These are phyloP conservation scores for Caenorhabditis imperialis DNA, from an alignment of 2,888 invertebrate genomes.

Conservation along the genomic window DNA sequence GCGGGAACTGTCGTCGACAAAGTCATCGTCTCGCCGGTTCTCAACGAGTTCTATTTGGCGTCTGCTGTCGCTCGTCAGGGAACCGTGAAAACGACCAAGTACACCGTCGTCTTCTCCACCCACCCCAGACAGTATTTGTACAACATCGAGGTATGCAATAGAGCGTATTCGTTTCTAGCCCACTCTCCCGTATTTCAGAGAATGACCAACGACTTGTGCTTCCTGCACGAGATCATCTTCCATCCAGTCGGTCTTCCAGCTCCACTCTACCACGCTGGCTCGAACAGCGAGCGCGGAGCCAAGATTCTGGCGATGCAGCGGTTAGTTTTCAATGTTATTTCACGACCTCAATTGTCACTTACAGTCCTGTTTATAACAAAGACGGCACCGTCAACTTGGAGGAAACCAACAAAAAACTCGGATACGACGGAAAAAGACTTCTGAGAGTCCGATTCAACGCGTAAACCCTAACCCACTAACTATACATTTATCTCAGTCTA, in stretches of 20 bases:
- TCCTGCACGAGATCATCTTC: constrained; percentile 48
- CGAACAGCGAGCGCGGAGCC: constrained; percentile 38
- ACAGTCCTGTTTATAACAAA: too few species aligned
- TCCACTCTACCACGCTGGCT: constrained; percentile 46
- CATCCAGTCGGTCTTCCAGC: constrained; percentile 35
- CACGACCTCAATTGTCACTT: too few species aligned
- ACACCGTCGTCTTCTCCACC: constrained; percentile 25
- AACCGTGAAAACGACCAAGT: constrained; percentile 50
- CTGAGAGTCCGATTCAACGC: too few species aligned
- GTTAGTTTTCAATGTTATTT: neutral
- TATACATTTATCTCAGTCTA: too few species aligned
- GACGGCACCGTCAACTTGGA: too few species aligned
- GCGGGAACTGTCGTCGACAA: constrained; percentile 56
- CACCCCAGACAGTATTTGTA: neutral
- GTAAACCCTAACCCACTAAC: too few species aligned
- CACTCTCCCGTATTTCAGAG: neutral
- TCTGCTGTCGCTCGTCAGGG: constrained; percentile 50
- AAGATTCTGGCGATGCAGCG: neutral
- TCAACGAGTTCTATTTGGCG: constrained; percentile 51
- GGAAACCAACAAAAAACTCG: too few species aligned
- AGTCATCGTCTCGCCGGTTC: constrained; percentile 28
- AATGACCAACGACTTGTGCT: constrained; percentile 42
- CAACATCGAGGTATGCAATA: too few species aligned
- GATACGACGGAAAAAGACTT: too few species aligned
- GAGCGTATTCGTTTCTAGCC: neutral